Base-by-base conservation (phyloP, 2,113 vertebrate genomes). In the Phaethon lepturus region DNA sequence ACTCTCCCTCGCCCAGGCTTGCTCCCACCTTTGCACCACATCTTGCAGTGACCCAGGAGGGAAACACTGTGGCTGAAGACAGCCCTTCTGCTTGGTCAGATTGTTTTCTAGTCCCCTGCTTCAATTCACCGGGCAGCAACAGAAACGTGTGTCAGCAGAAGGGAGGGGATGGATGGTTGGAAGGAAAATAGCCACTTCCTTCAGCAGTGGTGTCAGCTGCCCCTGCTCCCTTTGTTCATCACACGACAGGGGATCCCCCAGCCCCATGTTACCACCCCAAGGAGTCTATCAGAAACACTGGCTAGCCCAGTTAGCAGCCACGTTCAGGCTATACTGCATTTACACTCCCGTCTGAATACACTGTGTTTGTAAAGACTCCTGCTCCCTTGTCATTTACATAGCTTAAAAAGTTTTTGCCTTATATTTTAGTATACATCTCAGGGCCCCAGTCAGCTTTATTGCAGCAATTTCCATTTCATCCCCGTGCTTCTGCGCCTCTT, bases 81-180 rank as follows among this genome's bases (percentile, higher is more conserved):
- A 52, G 72, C 18, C 79, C 50, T 92, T 86, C 71, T 42, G 8
- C 82, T 62, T 62, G 55, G 40, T 33, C 68, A 55, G 42, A 33
- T 28, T 60, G 11, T 58, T 73, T 88, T 72, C 55, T 63, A 77
- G 24, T 59, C 84, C 88, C n/a, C 72, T 3, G 13, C 28, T 91
- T 95, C 59, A 44, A 6, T 50, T 92, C 68, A 49, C 31, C 5
- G 2, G 28, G 31, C 42, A 80, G 86, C 67, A 91, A 66, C 28
- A 92, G 33, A 84, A 88, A 80, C 28, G 73, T 68, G n/a, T 49
- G 42, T 31, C 72, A 90, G 77, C 19, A 60, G 73, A 78, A 71
- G 33, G 18, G 31, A 86, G 31, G 8, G 7, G 42, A n/a, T 25
- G 40, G 52, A 35, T 7, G 15, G 47, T 2, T 67, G 17, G 23